These are phyloP conservation scores for Notodonta ziczac DNA, from an alignment of 2,888 invertebrate genomes.

Conservation along the genomic window DNA sequence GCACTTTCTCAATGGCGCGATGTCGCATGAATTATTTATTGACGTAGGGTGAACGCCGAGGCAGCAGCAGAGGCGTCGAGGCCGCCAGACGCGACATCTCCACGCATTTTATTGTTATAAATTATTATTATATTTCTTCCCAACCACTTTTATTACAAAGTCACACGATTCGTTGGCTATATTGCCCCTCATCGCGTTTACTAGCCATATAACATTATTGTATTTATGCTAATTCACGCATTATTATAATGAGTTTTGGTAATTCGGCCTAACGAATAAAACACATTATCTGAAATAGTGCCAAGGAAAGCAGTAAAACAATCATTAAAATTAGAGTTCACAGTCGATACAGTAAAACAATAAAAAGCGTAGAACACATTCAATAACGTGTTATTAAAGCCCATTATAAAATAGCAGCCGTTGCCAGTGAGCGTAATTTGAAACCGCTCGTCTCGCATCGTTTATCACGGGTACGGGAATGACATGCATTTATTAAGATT, in stretches of 20 bases:
- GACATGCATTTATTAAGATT: constrained; percentile 64
- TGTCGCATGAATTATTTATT: constrained; percentile 80
- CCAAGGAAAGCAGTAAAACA: constrained; percentile 50
- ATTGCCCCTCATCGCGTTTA: constrained; percentile 48
- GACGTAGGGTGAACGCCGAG: constrained; percentile 12
- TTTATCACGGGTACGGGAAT: constrained; percentile 44
- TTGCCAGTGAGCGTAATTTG: constrained; percentile 35
- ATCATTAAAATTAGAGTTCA: constrained; percentile 40
- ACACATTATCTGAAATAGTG: constrained; percentile 52
- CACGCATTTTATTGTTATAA: constrained; percentile 70
- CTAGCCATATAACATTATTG: constrained; percentile 38
- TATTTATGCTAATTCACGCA: constrained; percentile 44
- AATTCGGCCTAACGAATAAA: constrained; percentile 44
- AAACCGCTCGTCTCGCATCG: constrained; percentile 43
- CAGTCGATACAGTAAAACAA: constrained; percentile 46
- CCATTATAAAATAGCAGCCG: constrained; percentile 50
- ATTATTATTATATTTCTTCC: constrained; percentile 62
- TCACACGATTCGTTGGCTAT: constrained; percentile 54
- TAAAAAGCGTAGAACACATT: constrained; percentile 46
- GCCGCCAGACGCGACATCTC: constrained; percentile 49
- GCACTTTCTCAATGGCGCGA: constrained; percentile 82
- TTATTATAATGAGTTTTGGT: constrained; percentile 35
- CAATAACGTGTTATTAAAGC: constrained; percentile 55
- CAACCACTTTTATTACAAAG: constrained; percentile 57
- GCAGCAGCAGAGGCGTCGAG: constrained; percentile 45